These are phyloP conservation scores for Discoglossus pictus DNA, from an alignment of 2,797 vertebrate species.

Conservation along the genomic window DNA sequence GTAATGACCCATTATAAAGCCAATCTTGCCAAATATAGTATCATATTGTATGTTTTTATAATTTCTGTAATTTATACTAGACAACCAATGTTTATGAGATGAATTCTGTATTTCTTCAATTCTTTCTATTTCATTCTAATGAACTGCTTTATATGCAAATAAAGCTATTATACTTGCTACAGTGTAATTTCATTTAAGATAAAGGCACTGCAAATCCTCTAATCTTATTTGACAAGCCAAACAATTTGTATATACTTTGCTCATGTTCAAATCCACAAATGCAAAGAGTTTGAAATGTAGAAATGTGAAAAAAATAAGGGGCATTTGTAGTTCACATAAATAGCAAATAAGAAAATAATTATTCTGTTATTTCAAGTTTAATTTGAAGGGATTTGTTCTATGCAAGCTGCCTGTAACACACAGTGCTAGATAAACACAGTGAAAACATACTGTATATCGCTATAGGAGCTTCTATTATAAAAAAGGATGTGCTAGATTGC, in stretches of 20 bases:
- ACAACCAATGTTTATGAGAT: neutral
- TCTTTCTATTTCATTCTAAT: conserved; percentile 18
- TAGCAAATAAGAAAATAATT: neutral
- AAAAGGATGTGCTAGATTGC: no score
- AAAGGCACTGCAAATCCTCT: conserved; percentile 7
- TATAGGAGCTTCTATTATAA: no score
- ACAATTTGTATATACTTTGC: conserved; percentile 17
- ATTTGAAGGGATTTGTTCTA: no score
- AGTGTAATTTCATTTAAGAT: neutral
- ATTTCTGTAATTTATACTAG: conserved; percentile 3
- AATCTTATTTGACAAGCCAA: conserved; percentile 24
- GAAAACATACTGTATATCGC: no score
- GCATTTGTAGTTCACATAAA: neutral
- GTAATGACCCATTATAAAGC: no score
- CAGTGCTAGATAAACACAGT: no score
- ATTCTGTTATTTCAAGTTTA: no score
- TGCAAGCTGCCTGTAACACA: no score
- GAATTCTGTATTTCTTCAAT: neutral
- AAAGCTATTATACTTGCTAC: conserved; percentile 37
- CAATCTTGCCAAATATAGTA: no score
- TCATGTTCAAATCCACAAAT: neutral
- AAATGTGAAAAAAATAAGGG: neutral
- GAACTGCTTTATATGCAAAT: conserved; percentile 26
- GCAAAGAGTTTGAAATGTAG: neutral
- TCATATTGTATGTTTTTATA: no score